Evolutionary conservation across 2,888 invertebrate genomes (phyloP).

Genomic region (Oxyteleia sp.): DNA sequence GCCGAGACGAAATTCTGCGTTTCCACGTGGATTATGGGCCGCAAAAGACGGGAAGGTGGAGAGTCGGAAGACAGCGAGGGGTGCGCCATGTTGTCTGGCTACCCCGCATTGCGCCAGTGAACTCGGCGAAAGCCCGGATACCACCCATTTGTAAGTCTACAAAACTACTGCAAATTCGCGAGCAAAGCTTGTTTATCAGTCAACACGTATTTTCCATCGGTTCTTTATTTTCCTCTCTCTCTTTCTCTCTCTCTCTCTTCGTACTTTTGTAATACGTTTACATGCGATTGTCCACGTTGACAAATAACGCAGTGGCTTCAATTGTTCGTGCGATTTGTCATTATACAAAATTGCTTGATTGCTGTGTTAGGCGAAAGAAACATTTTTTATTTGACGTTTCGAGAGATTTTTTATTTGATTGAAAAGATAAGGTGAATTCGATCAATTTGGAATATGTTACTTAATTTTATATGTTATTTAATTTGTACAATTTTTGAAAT

Average conservation of each 20-base stretch:
- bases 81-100: constrained; percentile 86
- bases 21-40: constrained; percentile 67
- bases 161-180: constrained; percentile 63
- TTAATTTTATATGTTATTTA: too few relatives aligned
- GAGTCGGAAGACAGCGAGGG: constrained; percentile 71
- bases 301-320: constrained; percentile 17
- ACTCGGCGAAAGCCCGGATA: constrained; percentile 83
- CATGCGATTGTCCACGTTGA: constrained; percentile 11
- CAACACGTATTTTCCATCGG: constrained; percentile 47
- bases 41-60: constrained; percentile 53
- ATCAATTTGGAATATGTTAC: too few relatives aligned
- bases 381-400: too few relatives aligned
- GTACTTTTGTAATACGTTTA: constrained; percentile 20
- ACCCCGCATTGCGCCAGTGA: constrained; percentile 86
- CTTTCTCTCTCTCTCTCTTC: not conserved
- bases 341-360: too few relatives aligned
- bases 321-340: too few relatives aligned
- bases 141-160: constrained; percentile 66
- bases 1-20: constrained; percentile 49
- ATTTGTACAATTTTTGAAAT: too few relatives aligned
- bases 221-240: constrained; percentile 20
- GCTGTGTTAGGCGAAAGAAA: too few relatives aligned
- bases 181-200: constrained; percentile 60
- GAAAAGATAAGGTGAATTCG: too few relatives aligned
- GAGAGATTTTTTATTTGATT: too few relatives aligned